phyloP scores from a whole-genome alignment of 2,113 vertebrate species.

The Corythornis madagascariensis region DNA sequence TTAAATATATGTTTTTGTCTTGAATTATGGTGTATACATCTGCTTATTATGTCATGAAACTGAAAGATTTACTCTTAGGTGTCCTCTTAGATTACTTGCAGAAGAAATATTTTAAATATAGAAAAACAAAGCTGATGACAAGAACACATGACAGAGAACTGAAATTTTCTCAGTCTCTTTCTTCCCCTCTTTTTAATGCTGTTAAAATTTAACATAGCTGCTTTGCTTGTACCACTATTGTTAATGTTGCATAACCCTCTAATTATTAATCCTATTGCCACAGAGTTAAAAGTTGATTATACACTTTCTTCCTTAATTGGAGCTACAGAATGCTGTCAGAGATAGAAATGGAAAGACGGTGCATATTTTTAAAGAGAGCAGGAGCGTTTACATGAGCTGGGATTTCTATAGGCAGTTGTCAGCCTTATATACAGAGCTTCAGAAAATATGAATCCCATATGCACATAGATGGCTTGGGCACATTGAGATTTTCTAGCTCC shows the following conservation, averaged over 20 bases:
- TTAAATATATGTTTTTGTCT: neutral
- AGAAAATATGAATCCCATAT: neutral
- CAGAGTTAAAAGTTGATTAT: neutral
- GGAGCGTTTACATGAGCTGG: neutral
- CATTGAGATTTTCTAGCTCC: neutral
- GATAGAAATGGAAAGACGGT: neutral
- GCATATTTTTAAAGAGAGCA: neutral
- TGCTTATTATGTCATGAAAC: neutral
- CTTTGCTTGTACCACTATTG: neutral
- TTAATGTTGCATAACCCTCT: constrained; percentile 25
- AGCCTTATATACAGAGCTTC: neutral
- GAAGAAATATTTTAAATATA: constrained; percentile 47
- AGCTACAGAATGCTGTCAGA: constrained; percentile 19
- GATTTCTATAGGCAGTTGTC: neutral
- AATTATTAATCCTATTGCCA: neutral
- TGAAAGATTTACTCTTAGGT: neutral
- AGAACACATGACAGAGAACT: constrained; percentile 15
- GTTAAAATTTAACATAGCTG: neutral
- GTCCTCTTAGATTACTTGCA: neutral
- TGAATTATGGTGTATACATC: neutral
- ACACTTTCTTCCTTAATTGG: neutral
- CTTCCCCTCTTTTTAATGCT: constrained; percentile 40
- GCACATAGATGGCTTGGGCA: neutral
- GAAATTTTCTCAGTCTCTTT: constrained; percentile 37
- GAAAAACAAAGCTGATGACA: constrained; percentile 4